A percentile compares a stretch with the other conserved stretches of the same genome.
Evolutionary conservation across 2,888 invertebrate species (phyloP).

Genomic region (Agonopterix heracliana): DNA sequence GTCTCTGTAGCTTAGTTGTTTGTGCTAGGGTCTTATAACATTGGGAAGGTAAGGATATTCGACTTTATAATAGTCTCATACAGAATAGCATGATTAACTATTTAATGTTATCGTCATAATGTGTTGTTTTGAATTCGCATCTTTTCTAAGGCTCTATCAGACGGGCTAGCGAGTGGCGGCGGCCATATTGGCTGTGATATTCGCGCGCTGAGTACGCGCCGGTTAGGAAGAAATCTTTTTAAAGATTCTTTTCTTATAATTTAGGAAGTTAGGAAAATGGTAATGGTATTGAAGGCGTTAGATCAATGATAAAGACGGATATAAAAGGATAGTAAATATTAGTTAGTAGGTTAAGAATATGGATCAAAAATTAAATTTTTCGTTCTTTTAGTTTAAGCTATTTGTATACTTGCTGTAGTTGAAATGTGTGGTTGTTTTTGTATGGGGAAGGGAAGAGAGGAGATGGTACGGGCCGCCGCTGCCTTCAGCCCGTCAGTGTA

Average conservation of each 20-base stretch:
- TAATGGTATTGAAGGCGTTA: background rate
- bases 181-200: constrained; percentile 67
- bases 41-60: too few relatives aligned
- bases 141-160: background rate
- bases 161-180: constrained; percentile 26
- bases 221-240: constrained; percentile 23
- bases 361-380: background rate
- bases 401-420: constrained; percentile 14
- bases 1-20: too few relatives aligned
- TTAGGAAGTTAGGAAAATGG: background rate
- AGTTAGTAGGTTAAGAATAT: too few relatives aligned
- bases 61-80: too few relatives aligned
- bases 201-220: constrained; percentile 20
- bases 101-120: too few relatives aligned
- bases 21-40: too few relatives aligned
- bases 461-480: constrained; percentile 27
- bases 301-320: background rate
- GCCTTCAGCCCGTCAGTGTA: constrained; percentile 2
- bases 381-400: constrained; percentile 20
- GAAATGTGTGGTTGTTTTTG: constrained; percentile 7
- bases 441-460: constrained; percentile 14
- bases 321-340: background rate
- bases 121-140: too few relatives aligned
- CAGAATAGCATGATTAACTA: too few relatives aligned
- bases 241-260: constrained; percentile 13